phyloP scores from a whole-genome alignment of 2,888 invertebrate species.

The Omphaloscelis lunosa region DNA sequence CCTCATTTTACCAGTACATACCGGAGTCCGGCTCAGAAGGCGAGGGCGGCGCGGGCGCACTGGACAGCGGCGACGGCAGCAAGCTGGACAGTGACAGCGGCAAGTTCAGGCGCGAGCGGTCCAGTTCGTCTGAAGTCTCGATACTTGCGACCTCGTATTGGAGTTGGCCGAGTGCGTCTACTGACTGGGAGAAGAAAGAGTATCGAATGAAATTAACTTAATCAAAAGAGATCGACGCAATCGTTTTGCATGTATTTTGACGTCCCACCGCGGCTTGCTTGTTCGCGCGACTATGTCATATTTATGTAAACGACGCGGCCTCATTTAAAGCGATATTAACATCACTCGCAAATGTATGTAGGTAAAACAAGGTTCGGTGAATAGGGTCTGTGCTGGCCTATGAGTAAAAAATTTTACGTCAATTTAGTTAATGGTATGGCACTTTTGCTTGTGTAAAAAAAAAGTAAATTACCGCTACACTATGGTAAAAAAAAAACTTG shows the following conservation, averaged over 20 bases:
- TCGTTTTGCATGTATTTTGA: too few relatives aligned
- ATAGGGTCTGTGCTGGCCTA: background rate
- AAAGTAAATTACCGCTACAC: background rate
- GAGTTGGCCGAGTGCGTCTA: constrained; percentile 91
- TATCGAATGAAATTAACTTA: background rate
- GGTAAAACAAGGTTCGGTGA: background rate
- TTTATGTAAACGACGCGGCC: too few relatives aligned
- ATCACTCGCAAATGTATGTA: background rate
- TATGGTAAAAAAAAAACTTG: too few relatives aligned
- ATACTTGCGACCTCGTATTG: constrained; percentile 94
- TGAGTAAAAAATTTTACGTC: background rate
- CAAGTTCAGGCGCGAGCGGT: constrained; percentile 93
- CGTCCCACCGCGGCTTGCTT: too few relatives aligned
- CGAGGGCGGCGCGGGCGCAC: constrained; percentile 94
- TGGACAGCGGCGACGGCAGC: constrained; percentile 93
- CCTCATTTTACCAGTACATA: constrained; percentile 68
- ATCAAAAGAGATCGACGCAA: too few relatives aligned
- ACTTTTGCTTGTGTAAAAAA: background rate
- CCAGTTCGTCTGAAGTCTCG: constrained; percentile 95
- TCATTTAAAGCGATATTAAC: too few relatives aligned
- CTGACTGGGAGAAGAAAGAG: constrained; percentile 86
- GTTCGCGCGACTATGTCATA: too few relatives aligned
- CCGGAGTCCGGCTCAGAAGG: constrained; percentile 94
- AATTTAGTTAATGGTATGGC: background rate
- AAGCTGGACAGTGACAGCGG: constrained; percentile 93